phyloP scores from a whole-genome alignment of 2,797 vertebrate species.

The Sebastes vulpes region DNA sequence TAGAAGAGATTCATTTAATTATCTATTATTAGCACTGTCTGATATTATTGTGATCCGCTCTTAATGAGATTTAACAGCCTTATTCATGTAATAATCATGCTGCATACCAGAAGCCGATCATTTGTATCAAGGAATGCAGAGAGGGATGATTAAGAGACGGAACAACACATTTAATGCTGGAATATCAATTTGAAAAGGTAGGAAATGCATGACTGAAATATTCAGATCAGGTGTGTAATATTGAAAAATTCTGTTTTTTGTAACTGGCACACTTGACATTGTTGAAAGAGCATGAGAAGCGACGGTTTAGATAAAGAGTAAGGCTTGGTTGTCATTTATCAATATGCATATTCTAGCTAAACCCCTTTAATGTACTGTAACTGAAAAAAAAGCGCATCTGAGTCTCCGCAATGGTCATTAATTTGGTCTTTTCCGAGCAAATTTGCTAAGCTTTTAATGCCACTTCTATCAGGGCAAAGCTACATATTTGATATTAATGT shows the following conservation, averaged over 20 bases:
- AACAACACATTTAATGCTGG: not conserved
- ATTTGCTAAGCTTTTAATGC: conserved; percentile 79
- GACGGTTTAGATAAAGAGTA: not conserved
- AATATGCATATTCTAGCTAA: conserved; percentile 52
- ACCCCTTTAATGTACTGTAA: conserved; percentile 66
- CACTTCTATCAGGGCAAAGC: conserved; percentile 60
- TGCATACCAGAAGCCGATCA: not conserved
- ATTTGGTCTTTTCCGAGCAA: conserved; percentile 61
- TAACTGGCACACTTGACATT: not conserved
- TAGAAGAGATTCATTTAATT: not conserved
- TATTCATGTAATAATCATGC: not conserved
- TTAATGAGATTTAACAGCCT: not conserved
- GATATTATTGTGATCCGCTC: not conserved
- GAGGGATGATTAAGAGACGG: not conserved
- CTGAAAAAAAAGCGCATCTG: conserved; percentile 27
- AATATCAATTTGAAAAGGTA: not conserved
- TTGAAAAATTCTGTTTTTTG: not conserved
- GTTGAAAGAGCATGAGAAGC: not conserved
- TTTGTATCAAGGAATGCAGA: not conserved
- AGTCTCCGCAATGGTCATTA: conserved; percentile 53
- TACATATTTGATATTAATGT: conserved; percentile 72
- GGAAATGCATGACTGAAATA: not conserved
- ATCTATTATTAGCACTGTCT: not conserved
- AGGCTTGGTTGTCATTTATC: conserved; percentile 33
- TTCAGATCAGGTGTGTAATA: not conserved